Evolutionary conservation across 2,888 invertebrate genomes (phyloP).

Genomic region (Esperia sulphurella): DNA sequence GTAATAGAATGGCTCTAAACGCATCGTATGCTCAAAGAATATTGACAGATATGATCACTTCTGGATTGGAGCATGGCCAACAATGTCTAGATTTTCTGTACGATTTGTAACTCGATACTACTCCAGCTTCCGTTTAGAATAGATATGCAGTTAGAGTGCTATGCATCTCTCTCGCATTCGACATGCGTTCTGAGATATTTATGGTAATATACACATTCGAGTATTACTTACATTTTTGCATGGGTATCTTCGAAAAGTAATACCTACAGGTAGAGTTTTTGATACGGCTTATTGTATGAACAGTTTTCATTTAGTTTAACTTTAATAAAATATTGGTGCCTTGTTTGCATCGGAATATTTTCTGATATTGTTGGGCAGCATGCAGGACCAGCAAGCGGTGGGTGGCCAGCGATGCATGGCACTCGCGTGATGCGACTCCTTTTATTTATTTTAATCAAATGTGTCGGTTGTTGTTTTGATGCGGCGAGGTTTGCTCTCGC

Average conservation of each 20-base stretch:
- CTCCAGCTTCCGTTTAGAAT: conserved; percentile 71
- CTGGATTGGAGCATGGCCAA: conserved; percentile 73
- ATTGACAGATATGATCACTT: conserved; percentile 79
- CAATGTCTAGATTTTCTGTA: conserved; percentile 69
- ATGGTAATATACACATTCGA: conserved; percentile 57
- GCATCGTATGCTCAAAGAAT: conserved; percentile 67
- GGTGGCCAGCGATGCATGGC: conserved; percentile 18
- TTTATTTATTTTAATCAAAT: conserved; percentile 76
- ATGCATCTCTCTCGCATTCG: conserved; percentile 59
- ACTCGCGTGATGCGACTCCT: conserved; percentile 47
- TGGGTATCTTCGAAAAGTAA: conserved; percentile 21
- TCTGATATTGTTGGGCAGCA: conserved; percentile 11
- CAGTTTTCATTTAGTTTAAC: conserved; percentile 24
- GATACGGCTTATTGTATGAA: conserved; percentile 7
- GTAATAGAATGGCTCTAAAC: conserved; percentile 47
- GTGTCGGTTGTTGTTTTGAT: conserved; percentile 64
- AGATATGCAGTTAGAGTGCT: conserved; percentile 67
- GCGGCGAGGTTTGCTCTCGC: conserved; percentile 57
- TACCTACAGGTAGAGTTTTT: conserved; percentile 3
- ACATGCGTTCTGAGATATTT: conserved; percentile 63
- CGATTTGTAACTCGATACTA: conserved; percentile 71
- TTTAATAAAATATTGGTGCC: conserved; percentile 37
- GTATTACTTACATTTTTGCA: conserved; percentile 36
- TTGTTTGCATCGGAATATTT: conserved; percentile 17
- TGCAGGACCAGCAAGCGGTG: conserved; percentile 13